Evolutionary conservation across 2,888 invertebrate genomes (phyloP).

Genomic region (Hirtodrosophila duncani): DNA sequence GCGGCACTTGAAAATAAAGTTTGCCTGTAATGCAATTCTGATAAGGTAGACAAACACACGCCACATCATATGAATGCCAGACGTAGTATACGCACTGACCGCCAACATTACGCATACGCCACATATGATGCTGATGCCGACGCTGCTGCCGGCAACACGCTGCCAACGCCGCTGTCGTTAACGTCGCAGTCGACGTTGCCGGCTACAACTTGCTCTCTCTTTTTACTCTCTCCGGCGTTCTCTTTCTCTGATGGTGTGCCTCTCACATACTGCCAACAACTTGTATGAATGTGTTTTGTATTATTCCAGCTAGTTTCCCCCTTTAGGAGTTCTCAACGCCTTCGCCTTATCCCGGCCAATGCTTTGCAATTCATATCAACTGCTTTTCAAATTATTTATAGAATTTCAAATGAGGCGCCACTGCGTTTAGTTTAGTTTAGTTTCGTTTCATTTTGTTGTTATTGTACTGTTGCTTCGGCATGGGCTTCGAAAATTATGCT

Average conservation of each 20-base stretch:
- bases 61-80: background rate
- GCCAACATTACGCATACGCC: conserved; percentile 54
- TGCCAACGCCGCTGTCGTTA: conserved; percentile 9
- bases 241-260: background rate
- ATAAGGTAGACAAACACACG: conserved; percentile 28
- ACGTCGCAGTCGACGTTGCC: conserved; percentile 1
- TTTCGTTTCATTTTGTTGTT: too few relatives aligned
- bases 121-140: conserved; percentile 26
- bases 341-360: background rate
- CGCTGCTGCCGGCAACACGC: conserved; percentile 1
- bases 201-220: background rate
- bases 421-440: conserved; percentile 32
- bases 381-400: conserved; percentile 68
- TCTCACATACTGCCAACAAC: conserved; percentile 53
- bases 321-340: background rate
- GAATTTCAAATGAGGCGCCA: conserved; percentile 61
- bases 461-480: conserved; percentile 10
- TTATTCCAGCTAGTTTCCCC: conserved; percentile 44
- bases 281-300: conserved; percentile 68
- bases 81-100: conserved; percentile 9
- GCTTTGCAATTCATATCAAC: conserved; percentile 53
- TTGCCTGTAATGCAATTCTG: conserved; percentile 36
- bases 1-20: conserved; percentile 38
- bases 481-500: conserved; percentile 41
- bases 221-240: background rate